Conservation (phyloP, 2,113 vertebrate genomes). For the Ellobius talpinus region DNA sequence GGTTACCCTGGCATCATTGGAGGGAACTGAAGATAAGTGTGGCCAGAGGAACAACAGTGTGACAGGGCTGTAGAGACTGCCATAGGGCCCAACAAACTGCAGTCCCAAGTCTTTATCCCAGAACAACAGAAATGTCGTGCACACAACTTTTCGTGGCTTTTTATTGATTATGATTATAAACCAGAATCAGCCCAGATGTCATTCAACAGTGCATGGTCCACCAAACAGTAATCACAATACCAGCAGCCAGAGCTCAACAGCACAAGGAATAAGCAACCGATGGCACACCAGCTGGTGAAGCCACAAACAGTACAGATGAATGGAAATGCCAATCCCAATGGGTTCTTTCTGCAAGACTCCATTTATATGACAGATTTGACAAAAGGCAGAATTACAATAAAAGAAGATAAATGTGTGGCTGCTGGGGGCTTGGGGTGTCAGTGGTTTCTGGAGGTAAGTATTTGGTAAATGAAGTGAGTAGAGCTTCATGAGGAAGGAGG, state of each 20-base stretch:
- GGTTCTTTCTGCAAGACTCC: not conserved
- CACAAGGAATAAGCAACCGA: not conserved
- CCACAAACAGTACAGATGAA: not conserved
- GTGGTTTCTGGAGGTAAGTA: not conserved
- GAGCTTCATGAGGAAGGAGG: not conserved
- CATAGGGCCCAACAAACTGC: not conserved
- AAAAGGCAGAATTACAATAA: not conserved
- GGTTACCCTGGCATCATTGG: accelerated
- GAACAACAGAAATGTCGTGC: not conserved
- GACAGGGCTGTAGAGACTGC: not conserved
- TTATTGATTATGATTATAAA: not conserved
- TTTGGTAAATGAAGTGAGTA: not conserved
- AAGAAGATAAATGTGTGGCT: not conserved
- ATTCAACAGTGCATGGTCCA: not conserved
- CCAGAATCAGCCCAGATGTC: not conserved
- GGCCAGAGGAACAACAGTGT: not conserved
- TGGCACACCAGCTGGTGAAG: not conserved
- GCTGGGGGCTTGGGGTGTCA: too few species aligned
- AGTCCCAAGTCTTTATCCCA: not conserved
- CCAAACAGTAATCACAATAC: accelerated
- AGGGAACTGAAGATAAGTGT: not conserved
- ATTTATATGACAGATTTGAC: not conserved
- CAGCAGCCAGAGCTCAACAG: not conserved
- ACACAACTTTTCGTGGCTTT: not conserved
- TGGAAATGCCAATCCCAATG: not conserved